Base-by-base conservation (phyloP, 2,888 invertebrate species). In the Clivina fossor region DNA sequence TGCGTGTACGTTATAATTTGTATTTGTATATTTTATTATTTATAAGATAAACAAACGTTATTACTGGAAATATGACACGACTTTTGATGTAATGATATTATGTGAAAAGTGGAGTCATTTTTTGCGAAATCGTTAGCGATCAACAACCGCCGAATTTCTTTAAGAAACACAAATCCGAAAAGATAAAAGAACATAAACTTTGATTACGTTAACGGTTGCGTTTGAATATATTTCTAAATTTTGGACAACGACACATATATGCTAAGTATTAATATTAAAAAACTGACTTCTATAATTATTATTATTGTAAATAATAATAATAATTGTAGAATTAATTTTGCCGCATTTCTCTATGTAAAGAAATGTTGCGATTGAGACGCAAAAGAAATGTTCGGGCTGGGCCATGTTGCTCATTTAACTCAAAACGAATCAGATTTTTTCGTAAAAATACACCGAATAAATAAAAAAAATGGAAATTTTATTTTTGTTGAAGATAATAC, bases 201-300 rank as follows among this genome's bases (percentile, higher is more conserved):
- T 41, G 40, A 41, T 51, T 43, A 19, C 51, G 24, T 51, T 51
- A 51, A 43, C 41, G 35, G 26, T 55, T 55, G 33, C 47, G 47
- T 55, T 55, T 47, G 40, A 47, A 33, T 47, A 40, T 13, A 54
- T 40, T 47, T 47, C 47, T 47, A 47, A 55, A 55, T 47, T 55
- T 55, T 64, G 65, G 71, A 74, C 74, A 74, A 74, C 74, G 74
- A 74, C 74, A 74, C 74, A 67, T 71, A 69, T 71, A 70, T 66
- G 53, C 54, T 57, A 64, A 64, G 62, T 60, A 61, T 56, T n/a
- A 49, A 60, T 60, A 58, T 44, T 59, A 57, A n/a, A n/a, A n/a
- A 47, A 47, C 56, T 51, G 53, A 53, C 33, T 26, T 40, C 44
- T 48, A 56, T 44, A 22, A 48, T 51, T 47, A 55, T 51, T 58